Percentiles rank a stretch among this genome's conserved stretches.
Evolutionary conservation across 1,140 invertebrate species (phyloP).

Genomic region (Goniozus legneri): DNA sequence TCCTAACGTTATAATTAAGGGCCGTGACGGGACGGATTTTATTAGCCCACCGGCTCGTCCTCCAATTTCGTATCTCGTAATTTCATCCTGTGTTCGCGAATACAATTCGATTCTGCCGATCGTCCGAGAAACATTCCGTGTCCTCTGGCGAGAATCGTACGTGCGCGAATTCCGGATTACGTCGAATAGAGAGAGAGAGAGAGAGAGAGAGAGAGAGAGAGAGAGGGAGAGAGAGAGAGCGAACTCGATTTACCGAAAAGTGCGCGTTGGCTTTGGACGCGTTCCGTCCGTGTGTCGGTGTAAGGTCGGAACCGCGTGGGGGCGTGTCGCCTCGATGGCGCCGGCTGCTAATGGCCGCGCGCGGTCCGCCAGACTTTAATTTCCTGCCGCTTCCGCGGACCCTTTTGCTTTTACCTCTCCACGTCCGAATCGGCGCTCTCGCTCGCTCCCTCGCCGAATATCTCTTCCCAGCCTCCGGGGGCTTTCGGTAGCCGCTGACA

Average conservation of each 20-base stretch:
- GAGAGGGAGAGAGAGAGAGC: no score
- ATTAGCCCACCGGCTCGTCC: background rate
- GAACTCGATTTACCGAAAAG: no score
- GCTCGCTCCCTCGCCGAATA: no score
- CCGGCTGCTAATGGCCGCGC: conserved; percentile 55
- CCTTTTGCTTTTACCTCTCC: conserved; percentile 49
- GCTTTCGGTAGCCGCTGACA: conserved; percentile 25
- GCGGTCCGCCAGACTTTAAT: conserved; percentile 55
- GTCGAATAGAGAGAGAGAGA: no score
- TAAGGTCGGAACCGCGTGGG: conserved; percentile 45
- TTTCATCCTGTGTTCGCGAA: no score
- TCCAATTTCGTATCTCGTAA: no score
- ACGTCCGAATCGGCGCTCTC: conserved; percentile 42
- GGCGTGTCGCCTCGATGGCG: conserved; percentile 57
- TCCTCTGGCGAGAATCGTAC: no score
- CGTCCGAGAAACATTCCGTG: no score
- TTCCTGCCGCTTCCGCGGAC: conserved; percentile 56
- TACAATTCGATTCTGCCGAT: no score
- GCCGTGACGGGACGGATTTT: background rate
- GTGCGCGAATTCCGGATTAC: no score
- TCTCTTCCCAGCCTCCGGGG: conserved; percentile 26
- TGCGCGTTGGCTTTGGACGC: conserved; percentile 39
- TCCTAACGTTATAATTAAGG: background rate
- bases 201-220: no score
- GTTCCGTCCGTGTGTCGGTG: no score